Conservation (phyloP, 2,888 invertebrate species). For the Chrysodeixis includens region DNA sequence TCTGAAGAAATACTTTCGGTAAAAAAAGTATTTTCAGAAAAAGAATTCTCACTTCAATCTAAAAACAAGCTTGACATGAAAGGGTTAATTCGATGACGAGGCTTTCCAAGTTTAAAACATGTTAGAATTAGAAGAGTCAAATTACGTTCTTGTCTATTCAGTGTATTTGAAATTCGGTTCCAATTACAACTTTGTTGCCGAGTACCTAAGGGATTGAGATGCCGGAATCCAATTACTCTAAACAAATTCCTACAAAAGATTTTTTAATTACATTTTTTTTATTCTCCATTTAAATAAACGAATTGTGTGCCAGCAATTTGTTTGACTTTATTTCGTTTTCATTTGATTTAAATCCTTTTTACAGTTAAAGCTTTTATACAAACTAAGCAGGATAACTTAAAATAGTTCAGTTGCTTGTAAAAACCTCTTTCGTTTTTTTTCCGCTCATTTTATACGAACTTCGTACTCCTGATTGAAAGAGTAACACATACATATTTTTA, state of each 20-base stretch:
- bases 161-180: constrained; percentile 4
- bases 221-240: constrained; percentile 2
- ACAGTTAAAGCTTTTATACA: not conserved
- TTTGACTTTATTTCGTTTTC: not conserved
- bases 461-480: too few species aligned
- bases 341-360: not conserved
- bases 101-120: not conserved
- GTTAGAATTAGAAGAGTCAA: not conserved
- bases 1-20: too few species aligned
- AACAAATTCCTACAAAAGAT: constrained; percentile 1
- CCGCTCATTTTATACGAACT: too few species aligned
- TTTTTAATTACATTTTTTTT: not conserved
- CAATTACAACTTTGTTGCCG: constrained; percentile 4
- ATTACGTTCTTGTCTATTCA: constrained; percentile 4
- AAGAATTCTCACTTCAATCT: not conserved
- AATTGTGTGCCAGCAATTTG: constrained; percentile 4
- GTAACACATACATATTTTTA: too few species aligned
- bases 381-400: not conserved
- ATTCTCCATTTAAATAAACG: not conserved
- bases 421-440: too few species aligned
- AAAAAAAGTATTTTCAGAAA: not conserved
- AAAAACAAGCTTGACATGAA: not conserved
- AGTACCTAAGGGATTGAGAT: constrained; percentile 3
- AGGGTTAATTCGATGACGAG: not conserved
- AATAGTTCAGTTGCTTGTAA: not conserved